Percentiles rank a stretch among this genome's conserved stretches.
Conservation (phyloP, 1,140 invertebrate genomes). For the Tetramorium alpestre region DNA sequence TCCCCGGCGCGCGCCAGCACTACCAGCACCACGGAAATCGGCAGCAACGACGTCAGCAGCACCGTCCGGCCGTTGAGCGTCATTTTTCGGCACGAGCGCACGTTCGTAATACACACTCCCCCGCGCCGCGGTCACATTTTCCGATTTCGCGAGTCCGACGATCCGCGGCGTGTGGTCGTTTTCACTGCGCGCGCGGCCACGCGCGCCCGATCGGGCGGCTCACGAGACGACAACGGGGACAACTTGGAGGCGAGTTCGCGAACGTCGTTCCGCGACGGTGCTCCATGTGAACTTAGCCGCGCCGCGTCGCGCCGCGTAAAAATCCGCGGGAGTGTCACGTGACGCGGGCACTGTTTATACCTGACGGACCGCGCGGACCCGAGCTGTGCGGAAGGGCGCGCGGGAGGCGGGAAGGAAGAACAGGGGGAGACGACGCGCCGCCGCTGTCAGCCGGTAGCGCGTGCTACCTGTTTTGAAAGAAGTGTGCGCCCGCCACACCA, state of each 20-base stretch:
- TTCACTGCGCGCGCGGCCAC: constrained; percentile 22
- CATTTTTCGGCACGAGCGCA: constrained; percentile 58
- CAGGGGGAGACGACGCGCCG: background rate
- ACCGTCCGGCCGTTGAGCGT: constrained; percentile 58
- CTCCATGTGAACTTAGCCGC: constrained; percentile 50
- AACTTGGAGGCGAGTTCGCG: background rate
- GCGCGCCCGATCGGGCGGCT: background rate
- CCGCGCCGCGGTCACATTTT: constrained; percentile 50
- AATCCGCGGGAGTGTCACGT: constrained; percentile 32
- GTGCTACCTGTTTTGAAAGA: constrained; percentile 77
- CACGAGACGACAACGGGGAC: background rate
- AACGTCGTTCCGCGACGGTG: constrained; percentile 32
- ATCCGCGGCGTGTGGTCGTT: background rate
- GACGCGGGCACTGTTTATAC: background rate
- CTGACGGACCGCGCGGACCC: background rate
- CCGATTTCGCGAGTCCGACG: background rate
- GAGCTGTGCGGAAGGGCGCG: background rate
- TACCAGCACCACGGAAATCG: constrained; percentile 56
- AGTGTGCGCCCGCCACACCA: constrained; percentile 78
- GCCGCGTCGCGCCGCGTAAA: background rate
- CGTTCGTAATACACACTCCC: constrained; percentile 1
- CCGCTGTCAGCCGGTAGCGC: constrained; percentile 42
- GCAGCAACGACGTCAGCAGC: constrained; percentile 58
- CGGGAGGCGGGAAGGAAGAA: too few relatives aligned
- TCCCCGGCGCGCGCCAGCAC: constrained; percentile 61